These are phyloP conservation scores for Vidua macroura DNA, from an alignment of 2,113 vertebrate genomes.

Conservation along the genomic window DNA sequence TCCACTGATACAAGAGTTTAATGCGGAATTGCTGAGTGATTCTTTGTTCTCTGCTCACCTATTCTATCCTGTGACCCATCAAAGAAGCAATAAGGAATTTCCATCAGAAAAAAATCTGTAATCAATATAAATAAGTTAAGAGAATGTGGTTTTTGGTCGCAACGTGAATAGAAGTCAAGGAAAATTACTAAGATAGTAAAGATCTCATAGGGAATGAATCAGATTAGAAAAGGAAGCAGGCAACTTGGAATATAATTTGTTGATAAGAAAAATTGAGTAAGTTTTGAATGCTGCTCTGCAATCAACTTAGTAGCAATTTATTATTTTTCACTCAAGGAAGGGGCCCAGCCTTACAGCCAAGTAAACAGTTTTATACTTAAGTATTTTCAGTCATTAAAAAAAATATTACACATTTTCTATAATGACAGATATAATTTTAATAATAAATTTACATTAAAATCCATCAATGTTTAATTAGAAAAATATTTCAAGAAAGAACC, in stretches of 20 bases:
- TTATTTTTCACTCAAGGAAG: not conserved
- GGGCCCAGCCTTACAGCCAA: not conserved
- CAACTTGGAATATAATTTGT: not conserved
- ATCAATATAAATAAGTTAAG: not conserved
- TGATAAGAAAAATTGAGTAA: not conserved
- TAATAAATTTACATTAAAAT: not conserved
- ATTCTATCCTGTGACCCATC: not conserved
- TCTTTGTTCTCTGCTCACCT: not conserved
- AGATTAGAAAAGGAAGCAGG: not conserved
- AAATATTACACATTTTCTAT: not conserved
- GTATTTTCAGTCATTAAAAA: not conserved
- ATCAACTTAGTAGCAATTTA: not conserved
- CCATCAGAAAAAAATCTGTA: not conserved
- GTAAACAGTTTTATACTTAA: not conserved
- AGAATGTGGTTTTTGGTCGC: not conserved
- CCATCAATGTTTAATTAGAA: not conserved
- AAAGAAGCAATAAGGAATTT: not conserved
- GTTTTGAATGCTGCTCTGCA: not conserved
- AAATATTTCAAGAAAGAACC: not conserved
- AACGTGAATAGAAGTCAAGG: not conserved
- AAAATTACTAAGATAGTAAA: conserved; percentile 3
- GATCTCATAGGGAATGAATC: not conserved
- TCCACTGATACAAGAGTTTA: not conserved
- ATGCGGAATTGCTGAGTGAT: not conserved
- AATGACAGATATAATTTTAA: not conserved